phyloP scores from a whole-genome alignment of 2,888 invertebrate species.

The Dryadula phaetusa region DNA sequence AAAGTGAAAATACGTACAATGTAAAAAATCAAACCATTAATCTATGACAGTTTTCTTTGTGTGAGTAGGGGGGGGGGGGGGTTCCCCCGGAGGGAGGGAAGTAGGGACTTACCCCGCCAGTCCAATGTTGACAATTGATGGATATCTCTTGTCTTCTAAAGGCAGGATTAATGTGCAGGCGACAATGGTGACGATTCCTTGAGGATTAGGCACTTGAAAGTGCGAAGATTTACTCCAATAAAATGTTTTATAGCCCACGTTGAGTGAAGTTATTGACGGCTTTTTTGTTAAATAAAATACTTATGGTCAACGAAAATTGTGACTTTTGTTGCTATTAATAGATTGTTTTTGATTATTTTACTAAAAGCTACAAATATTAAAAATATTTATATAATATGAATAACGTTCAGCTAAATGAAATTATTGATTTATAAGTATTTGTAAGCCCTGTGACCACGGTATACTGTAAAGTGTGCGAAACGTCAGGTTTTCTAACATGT shows the following conservation, averaged over 20 bases:
- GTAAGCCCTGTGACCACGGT: no score
- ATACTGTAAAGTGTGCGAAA: no score
- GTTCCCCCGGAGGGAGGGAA: slow-evolving; percentile 54
- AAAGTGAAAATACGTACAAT: slow-evolving; percentile 18
- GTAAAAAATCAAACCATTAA: slow-evolving; percentile 46
- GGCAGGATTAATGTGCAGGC: slow-evolving; percentile 81
- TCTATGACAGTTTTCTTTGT: slow-evolving; percentile 66
- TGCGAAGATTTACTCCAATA: slow-evolving; percentile 52
- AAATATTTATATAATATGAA: not conserved
- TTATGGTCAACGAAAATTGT: slow-evolving; percentile 17
- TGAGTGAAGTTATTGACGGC: slow-evolving; percentile 35
- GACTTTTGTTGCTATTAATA: not conserved
- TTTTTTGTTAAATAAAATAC: slow-evolving; percentile 32
- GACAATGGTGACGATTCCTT: slow-evolving; percentile 74
- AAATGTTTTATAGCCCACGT: slow-evolving; percentile 45
- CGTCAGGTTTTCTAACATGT: no score
- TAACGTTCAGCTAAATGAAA: no score
- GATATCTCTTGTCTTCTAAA: slow-evolving; percentile 82
- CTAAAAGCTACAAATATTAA: not conserved
- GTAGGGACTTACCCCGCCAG: slow-evolving; percentile 63
- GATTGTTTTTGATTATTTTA: not conserved
- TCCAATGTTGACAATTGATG: slow-evolving; percentile 84
- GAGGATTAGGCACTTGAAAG: slow-evolving; percentile 68
- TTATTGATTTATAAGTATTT: no score
- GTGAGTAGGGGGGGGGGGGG: slow-evolving; percentile 62